These are phyloP conservation scores for Acanthopleura granulata DNA, from an alignment of 2,888 invertebrate genomes.

Conservation along the genomic window DNA sequence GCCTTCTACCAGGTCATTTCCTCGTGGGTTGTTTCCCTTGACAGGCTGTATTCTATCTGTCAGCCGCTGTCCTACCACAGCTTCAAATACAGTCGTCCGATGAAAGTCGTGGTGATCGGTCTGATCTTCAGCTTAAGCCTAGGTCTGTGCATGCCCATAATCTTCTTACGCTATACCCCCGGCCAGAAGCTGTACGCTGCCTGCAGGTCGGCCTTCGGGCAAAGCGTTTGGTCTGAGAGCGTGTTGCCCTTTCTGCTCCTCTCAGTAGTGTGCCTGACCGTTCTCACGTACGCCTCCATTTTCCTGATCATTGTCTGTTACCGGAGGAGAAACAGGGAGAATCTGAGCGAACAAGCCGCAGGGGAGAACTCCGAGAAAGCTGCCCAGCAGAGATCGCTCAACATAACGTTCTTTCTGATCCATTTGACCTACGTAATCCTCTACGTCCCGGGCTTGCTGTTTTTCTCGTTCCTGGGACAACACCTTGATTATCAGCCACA, in stretches of 20 bases:
- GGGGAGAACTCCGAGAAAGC: too few species aligned
- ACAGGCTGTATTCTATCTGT: background rate
- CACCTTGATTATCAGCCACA: background rate
- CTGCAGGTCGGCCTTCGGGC: background rate
- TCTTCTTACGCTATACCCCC: background rate
- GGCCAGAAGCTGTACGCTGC: background rate
- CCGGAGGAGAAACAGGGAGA: background rate
- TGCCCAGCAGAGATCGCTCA: background rate
- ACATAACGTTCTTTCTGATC: background rate
- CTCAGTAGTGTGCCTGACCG: background rate
- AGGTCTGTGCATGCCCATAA: background rate
- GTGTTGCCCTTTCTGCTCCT: background rate
- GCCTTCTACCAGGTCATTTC: background rate
- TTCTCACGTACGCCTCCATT: background rate
- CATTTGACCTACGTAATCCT: background rate
- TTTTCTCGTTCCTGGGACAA: background rate
- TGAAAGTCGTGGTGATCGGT: background rate
- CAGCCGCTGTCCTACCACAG: background rate
- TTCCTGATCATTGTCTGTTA: background rate
- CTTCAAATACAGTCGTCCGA: background rate
- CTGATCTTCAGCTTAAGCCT: background rate
- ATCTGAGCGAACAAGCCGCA: background rate
- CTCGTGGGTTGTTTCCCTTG: background rate
- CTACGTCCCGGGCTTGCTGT: background rate
- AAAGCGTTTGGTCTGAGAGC: background rate